phyloP scores from a whole-genome alignment of 2,797 vertebrate species.

The Glossophaga mutica region DNA sequence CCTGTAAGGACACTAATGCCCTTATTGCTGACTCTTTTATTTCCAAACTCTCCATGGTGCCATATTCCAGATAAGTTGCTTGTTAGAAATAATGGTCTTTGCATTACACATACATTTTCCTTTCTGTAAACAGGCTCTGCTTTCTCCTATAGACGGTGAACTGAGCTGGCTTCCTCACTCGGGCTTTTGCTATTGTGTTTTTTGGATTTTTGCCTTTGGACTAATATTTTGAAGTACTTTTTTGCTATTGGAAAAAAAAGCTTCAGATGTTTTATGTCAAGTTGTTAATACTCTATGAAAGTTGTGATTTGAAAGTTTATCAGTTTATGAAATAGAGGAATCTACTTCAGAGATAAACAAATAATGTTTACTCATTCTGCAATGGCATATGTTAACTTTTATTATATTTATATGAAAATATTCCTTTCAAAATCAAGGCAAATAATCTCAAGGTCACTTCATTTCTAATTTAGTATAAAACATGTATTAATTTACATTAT shows the following conservation, averaged over 20 bases:
- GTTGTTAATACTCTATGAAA: neutral
- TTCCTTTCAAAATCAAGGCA: neutral
- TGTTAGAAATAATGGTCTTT: conserved; percentile 41
- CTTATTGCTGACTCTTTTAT: conserved; percentile 48
- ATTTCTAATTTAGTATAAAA: neutral
- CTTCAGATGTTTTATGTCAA: neutral
- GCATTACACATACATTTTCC: conserved; percentile 36
- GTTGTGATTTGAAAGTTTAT: neutral
- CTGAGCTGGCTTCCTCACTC: neutral
- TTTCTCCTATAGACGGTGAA: neutral
- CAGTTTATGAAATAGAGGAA: neutral
- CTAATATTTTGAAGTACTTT: neutral
- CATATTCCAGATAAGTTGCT: conserved; percentile 24
- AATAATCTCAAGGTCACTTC: neutral
- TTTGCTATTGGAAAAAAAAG: neutral
- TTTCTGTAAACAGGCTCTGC: neutral
- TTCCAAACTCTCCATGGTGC: conserved; percentile 7
- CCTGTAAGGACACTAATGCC: neutral
- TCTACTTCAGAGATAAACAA: neutral
- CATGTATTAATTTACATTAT: neutral
- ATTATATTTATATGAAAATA: neutral
- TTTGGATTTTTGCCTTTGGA: neutral
- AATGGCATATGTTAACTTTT: neutral
- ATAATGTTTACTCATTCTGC: neutral
- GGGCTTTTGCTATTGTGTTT: neutral